phyloP scores from a whole-genome alignment of 30 jellyfish, hydroid and myxozoan genomes.

The Cassiopea xamachana region DNA sequence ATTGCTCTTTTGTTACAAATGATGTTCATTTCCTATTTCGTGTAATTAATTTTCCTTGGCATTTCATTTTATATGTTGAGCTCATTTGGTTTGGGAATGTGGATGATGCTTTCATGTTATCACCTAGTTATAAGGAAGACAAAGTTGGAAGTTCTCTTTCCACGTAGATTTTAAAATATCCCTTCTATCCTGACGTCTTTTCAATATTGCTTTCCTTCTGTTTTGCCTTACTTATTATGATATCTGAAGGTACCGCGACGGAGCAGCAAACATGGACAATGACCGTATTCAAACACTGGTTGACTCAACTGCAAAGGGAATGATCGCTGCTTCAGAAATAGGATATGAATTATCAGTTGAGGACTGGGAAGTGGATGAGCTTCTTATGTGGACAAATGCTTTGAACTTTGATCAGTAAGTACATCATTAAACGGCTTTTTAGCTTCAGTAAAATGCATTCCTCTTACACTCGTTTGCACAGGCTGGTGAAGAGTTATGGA shows the following conservation, averaged over 20 bases:
- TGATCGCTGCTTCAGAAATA: constrained; percentile 48
- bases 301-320: constrained; percentile 87
- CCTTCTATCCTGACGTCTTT: not conserved
- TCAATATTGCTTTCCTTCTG: not conserved
- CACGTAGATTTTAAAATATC: too few species aligned
- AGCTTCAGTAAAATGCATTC: too few species aligned
- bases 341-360: constrained; percentile 63
- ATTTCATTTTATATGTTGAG: not conserved
- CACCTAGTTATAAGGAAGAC: too few species aligned
- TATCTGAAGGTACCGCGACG: constrained; percentile 72
- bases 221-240: not conserved
- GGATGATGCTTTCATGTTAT: not conserved
- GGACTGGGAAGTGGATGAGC: constrained; percentile 96
- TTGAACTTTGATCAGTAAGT: constrained; percentile 83
- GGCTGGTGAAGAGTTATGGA: too few species aligned
- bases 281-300: constrained; percentile 5
- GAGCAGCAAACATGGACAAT: constrained; percentile 44
- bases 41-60: not conserved
- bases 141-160: too few species aligned
- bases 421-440: not conserved
- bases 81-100: not conserved
- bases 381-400: constrained; percentile 85
- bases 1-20: too few species aligned
- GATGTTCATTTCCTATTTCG: not conserved
- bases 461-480: too few species aligned